A percentile compares a stretch with the other conserved stretches of the same genome.
These are phyloP conservation scores for Pipistrellus pipistrellus DNA, from an alignment of 2,797 vertebrate genomes.

Conservation along the genomic window DNA sequence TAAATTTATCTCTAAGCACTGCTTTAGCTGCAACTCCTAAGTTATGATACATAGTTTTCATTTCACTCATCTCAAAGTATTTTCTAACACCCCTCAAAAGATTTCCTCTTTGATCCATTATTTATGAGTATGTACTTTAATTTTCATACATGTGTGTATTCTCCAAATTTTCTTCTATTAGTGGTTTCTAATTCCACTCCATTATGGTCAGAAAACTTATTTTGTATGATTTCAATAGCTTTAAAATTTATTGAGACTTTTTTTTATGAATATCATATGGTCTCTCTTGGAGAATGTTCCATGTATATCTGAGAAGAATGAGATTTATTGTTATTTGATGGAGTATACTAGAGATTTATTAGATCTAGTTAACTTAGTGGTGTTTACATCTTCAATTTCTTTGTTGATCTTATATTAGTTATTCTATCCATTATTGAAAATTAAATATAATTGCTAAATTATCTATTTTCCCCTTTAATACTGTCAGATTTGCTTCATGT, in stretches of 20 bases:
- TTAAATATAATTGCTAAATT: background rate
- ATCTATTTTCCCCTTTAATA: background rate
- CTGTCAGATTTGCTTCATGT: background rate
- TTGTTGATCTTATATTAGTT: constrained; percentile 2
- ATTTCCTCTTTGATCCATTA: background rate
- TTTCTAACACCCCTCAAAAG: background rate
- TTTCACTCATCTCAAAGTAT: constrained; percentile 41
- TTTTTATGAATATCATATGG: background rate
- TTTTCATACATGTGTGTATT: constrained; percentile 24
- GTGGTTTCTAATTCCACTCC: constrained; percentile 8
- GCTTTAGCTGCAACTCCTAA: background rate
- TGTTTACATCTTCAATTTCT: constrained; percentile 30
- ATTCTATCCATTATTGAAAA: constrained; percentile 19
- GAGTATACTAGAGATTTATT: background rate
- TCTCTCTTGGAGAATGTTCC: background rate
- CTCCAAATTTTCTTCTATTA: constrained; percentile 11
- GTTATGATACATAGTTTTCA: background rate
- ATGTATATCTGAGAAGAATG: background rate
- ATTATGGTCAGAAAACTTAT: constrained; percentile 48
- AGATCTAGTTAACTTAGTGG: background rate
- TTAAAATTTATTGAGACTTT: constrained; percentile 10
- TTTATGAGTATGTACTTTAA: background rate
- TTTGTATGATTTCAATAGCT: constrained; percentile 1
- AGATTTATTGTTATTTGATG: background rate
- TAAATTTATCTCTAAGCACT: background rate